Evolutionary conservation across 2,888 invertebrate species (phyloP), one percentile per base, ranked within the genome.

Genomic region (Nineta flava): DNA sequence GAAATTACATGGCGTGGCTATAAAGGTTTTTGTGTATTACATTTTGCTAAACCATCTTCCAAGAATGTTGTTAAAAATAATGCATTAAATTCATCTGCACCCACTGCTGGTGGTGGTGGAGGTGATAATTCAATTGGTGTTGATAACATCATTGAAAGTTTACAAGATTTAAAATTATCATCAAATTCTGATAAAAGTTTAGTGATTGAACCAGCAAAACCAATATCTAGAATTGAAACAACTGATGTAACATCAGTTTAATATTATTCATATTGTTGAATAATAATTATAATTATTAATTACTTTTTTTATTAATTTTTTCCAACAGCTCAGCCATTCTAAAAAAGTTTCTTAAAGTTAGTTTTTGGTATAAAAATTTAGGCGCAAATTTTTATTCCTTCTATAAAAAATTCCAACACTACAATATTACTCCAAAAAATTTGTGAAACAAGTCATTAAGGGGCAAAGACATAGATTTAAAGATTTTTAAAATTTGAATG

Each of bases 1-100:
- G 76, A 81, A 54, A 86, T 87, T 65, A 77, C 80, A 49, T 87
- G 87, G 87, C 59, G 61, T 19, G 66, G 66, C 1, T 60, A 59
- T 53, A 61, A 59, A 52, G 65, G 66, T 7, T 62, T 62, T 53
- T 66, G 66, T 54, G 83, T 78, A 59, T 70, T 87, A 56, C 84
- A 86, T 64, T 86, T 84, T 67, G 77, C 79, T 56, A 84, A 83
- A 64, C 72, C 76, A 32, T 53, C 52, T 31, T 42, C 50, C 19
- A 57, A 56, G 47, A 51, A 54, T 44, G 49, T 47, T 40, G 51
- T 49, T 38, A 50, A 52, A 16, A 50, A 49, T 12, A 17, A 12
- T 17, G 45, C 35, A 41, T 47, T 38, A 12, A 52, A 54, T 19
- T 49, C 43, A 5, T 52, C 53, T 10, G 4, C 26, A 26, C 26